phyloP scores from a whole-genome alignment of 92 coral and sea anemone genomes.

The Epizoanthus rinbou region DNA sequence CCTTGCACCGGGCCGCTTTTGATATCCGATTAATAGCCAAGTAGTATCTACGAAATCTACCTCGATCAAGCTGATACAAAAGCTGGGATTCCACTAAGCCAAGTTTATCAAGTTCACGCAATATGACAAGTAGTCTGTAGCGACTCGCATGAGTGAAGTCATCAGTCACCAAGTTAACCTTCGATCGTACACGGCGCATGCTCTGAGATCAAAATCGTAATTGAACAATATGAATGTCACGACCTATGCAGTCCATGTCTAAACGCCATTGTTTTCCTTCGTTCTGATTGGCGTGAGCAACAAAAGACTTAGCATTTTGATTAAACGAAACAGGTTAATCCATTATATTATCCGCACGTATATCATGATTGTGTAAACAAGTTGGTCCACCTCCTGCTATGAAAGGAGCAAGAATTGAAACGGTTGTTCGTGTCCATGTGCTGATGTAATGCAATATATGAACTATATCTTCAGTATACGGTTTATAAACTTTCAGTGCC shows the following conservation, averaged over 20 bases:
- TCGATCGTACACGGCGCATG: conserved; percentile 23
- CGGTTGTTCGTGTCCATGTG: neutral
- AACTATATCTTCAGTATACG: neutral
- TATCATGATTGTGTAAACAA: conserved; percentile 24
- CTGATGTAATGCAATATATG: neutral
- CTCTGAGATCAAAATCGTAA: conserved; percentile 7
- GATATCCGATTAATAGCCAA: neutral
- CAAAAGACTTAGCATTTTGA: conserved; percentile 56
- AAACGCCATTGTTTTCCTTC: conserved; percentile 55
- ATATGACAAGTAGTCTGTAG: neutral
- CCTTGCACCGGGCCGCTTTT: neutral
- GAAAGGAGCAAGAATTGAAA: neutral
- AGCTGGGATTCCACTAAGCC: conserved; percentile 19
- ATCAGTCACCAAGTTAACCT: conserved; percentile 16
- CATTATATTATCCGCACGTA: conserved; percentile 10
- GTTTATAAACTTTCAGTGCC: neutral
- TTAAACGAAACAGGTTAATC: conserved; percentile 45
- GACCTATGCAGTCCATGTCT: conserved; percentile 32
- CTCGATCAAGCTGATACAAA: conserved; percentile 17
- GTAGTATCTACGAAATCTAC: neutral
- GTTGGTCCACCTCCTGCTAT: neutral
- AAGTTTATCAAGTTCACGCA: conserved; percentile 18
- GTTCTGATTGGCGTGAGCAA: conserved; percentile 51
- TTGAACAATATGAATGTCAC: conserved; percentile 14
- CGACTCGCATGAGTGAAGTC: conserved; percentile 10